These are phyloP conservation scores for Ailuropoda melanoleuca DNA, from an alignment of 2,113 vertebrate species.

Conservation along the genomic window DNA sequence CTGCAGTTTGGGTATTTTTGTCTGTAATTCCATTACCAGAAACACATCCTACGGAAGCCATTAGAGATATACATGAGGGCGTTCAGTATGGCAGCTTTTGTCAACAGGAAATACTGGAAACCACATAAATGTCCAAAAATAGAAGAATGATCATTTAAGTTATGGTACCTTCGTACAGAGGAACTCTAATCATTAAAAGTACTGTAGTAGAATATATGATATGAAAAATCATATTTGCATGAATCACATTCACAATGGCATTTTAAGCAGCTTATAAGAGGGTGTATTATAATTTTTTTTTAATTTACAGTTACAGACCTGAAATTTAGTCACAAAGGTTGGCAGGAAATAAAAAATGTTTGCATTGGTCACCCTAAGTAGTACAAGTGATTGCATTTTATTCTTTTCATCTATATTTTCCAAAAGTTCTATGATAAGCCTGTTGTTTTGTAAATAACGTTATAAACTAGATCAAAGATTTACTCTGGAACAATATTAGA, in stretches of 20 bases:
- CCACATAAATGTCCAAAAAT: not conserved
- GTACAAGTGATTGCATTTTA: not conserved
- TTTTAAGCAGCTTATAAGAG: not conserved
- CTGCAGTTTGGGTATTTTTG: not conserved
- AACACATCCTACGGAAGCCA: not conserved
- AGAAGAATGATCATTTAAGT: not conserved
- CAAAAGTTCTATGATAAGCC: not conserved
- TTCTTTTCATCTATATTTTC: not conserved
- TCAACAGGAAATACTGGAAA: conserved; percentile 1
- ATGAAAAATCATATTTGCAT: not conserved
- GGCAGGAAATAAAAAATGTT: not conserved
- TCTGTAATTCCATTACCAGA: not conserved
- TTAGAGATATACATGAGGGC: not conserved
- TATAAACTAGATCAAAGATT: not conserved
- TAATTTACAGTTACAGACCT: not conserved
- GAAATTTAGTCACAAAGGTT: not conserved
- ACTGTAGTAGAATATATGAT: not conserved
- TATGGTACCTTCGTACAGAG: not conserved
- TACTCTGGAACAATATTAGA: not conserved
- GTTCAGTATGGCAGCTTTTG: not conserved
- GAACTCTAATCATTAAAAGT: not conserved
- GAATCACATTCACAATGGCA: not conserved
- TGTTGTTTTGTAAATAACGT: conserved; percentile 23
- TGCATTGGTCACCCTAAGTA: not conserved
- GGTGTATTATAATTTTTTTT: not conserved